phyloP scores from a whole-genome alignment of 1,140 invertebrate genomes.

The Eumaeus atala region DNA sequence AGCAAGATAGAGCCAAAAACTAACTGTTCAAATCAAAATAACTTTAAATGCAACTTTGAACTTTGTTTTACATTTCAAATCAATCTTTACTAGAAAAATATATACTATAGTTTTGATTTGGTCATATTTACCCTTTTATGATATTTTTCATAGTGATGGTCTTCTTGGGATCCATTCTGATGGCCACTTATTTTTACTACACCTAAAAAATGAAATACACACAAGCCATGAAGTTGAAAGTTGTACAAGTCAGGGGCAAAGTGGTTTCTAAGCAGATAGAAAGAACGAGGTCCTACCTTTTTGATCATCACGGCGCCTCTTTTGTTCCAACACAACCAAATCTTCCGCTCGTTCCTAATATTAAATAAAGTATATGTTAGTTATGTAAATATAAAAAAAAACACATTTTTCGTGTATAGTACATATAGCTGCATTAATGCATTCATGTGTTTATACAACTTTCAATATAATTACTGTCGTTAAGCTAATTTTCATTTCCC shows the following conservation, averaged over 20 bases:
- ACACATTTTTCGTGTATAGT: not conserved
- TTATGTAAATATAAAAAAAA: constrained; percentile 16
- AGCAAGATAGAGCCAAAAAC: too few species aligned
- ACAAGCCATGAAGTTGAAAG: too few species aligned
- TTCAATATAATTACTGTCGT: too few species aligned
- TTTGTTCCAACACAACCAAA: constrained; percentile 78
- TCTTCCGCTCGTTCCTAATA: constrained; percentile 82
- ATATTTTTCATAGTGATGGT: constrained; percentile 72
- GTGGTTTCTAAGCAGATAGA: not conserved
- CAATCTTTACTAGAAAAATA: too few species aligned
- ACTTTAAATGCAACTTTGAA: too few species aligned
- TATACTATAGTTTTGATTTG: too few species aligned
- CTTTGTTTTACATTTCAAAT: too few species aligned
- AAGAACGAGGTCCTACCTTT: constrained; percentile 74
- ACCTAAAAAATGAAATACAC: constrained; percentile 29
- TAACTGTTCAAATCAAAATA: too few species aligned
- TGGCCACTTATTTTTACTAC: constrained; percentile 57
- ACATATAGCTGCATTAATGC: too few species aligned
- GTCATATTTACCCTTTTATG: constrained; percentile 66
- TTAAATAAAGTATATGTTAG: constrained; percentile 15
- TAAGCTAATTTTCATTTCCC: too few species aligned
- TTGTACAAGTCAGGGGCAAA: too few species aligned
- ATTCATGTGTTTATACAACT: too few species aligned
- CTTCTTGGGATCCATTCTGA: constrained; percentile 71
- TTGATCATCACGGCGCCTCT: constrained; percentile 82